Conservation (phyloP, 2,888 invertebrate genomes). For the Dione vanillae region DNA sequence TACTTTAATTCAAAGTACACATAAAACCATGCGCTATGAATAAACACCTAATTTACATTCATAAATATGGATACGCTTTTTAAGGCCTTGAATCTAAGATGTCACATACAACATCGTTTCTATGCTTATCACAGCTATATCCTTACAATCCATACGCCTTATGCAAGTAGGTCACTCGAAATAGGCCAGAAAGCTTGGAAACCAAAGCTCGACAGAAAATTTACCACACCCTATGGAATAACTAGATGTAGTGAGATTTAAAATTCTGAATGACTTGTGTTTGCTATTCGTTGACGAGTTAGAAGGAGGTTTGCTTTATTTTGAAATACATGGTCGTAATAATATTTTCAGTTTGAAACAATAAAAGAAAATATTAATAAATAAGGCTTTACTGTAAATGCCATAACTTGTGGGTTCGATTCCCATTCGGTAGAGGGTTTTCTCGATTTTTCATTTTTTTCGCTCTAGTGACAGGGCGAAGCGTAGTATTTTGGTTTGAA, state of each 20-base stretch:
- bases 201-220: constrained; percentile 32
- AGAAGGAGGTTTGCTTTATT: constrained; percentile 23
- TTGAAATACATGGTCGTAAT: background rate
- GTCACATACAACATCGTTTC: constrained; percentile 6
- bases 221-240: constrained; percentile 38
- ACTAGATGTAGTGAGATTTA: constrained; percentile 43
- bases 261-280: constrained; percentile 46
- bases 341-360: no score
- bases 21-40: background rate
- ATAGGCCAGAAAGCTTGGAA: constrained; percentile 20
- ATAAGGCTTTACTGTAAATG: no score
- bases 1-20: background rate
- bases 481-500: no score
- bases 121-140: constrained; percentile 11
- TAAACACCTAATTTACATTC: background rate
- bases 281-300: constrained; percentile 49
- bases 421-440: no score
- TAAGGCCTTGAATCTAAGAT: constrained; percentile 9
- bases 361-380: no score
- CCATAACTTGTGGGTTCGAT: no score
- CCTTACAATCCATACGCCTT: constrained; percentile 15
- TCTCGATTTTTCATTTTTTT: no score
- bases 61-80: background rate
- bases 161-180: constrained; percentile 29
- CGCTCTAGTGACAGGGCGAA: no score